Conservation (phyloP, 35 echinoderm and acorn worm genomes). For the Anneissia japonica region DNA sequence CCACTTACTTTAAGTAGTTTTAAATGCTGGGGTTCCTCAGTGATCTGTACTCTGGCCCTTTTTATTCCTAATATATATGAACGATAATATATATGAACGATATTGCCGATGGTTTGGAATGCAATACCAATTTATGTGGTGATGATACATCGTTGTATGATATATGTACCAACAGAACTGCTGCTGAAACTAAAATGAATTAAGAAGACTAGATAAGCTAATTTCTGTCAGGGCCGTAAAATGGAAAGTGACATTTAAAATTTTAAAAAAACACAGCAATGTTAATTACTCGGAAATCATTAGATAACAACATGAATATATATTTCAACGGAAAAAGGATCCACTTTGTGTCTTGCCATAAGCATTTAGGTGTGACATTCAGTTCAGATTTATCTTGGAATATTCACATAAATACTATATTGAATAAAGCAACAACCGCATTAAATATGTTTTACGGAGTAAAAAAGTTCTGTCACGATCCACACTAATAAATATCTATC, state of each 20-base stretch:
- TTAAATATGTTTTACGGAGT: background rate
- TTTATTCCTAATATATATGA: too few relatives aligned
- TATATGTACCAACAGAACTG: background rate
- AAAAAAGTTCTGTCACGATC: background rate
- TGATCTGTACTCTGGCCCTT: too few relatives aligned
- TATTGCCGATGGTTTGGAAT: background rate
- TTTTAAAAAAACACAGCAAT: background rate
- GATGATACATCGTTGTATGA: background rate
- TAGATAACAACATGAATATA: background rate
- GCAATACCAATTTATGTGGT: background rate
- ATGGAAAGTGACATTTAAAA: background rate
- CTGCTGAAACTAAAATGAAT: background rate
- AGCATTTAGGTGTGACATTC: background rate
- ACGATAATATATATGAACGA: background rate
- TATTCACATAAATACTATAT: background rate
- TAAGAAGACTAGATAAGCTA: background rate
- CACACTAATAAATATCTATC: background rate
- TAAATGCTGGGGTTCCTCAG: too few relatives aligned
- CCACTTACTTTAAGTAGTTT: too few relatives aligned
- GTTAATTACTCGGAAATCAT: background rate
- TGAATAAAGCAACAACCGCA: background rate
- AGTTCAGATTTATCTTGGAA: background rate
- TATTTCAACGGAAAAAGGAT: background rate
- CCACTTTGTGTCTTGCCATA: background rate
- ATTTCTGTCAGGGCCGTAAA: background rate